Conservation (phyloP, 2,888 invertebrate species). For the Drosophila imparisetae region DNA sequence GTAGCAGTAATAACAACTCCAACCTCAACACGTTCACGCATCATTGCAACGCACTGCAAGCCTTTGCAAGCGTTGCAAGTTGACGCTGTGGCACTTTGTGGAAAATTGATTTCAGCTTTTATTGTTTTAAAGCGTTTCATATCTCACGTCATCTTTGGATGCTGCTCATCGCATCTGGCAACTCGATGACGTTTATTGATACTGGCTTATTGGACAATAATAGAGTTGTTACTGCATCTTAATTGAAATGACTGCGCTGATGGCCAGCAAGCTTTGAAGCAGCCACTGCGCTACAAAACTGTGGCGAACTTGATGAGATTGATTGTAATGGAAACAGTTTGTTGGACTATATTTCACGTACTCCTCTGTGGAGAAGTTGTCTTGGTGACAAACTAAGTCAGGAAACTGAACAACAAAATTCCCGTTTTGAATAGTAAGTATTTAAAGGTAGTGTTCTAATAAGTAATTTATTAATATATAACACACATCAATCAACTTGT, state of each 20-base stretch:
- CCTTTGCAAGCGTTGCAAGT: constrained; percentile 17
- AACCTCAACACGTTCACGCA: constrained; percentile 74
- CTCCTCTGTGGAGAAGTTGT: background rate
- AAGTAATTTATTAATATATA: background rate
- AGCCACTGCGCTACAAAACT: background rate
- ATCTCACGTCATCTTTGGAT: constrained; percentile 70
- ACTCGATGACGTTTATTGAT: constrained; percentile 68
- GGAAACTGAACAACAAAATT: background rate
- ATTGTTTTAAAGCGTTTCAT: constrained; percentile 69
- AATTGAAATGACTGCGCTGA: constrained; percentile 62
- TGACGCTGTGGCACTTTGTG: constrained; percentile 49
- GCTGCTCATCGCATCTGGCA: constrained; percentile 42
- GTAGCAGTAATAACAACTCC: constrained; percentile 46
- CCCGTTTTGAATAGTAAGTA: background rate
- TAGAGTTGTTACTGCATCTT: constrained; percentile 79
- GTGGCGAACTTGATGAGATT: background rate
- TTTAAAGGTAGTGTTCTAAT: background rate
- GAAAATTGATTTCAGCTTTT: constrained; percentile 76
- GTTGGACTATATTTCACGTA: background rate
- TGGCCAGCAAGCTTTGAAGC: background rate
- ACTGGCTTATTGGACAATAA: constrained; percentile 68
- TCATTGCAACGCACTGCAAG: constrained; percentile 47
- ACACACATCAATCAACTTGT: background rate
- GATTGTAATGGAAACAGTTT: background rate
- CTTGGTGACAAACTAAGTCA: background rate